phyloP scores from a whole-genome alignment of 2,113 vertebrate genomes.

The Menidia beryllina region DNA sequence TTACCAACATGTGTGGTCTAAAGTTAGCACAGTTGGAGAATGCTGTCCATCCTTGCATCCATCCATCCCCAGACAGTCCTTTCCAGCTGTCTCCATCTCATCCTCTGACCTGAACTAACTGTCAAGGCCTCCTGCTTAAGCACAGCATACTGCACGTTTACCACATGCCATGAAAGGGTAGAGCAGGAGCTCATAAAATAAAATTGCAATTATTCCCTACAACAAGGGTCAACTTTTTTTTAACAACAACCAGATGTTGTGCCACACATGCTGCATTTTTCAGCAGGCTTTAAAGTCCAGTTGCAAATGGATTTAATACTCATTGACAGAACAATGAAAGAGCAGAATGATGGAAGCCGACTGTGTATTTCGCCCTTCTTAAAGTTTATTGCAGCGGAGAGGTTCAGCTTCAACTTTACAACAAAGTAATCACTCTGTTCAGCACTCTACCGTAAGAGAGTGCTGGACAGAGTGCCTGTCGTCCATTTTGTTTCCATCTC shows the following conservation, averaged over 20 bases:
- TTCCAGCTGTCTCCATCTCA: conserved; percentile 78
- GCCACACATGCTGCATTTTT: conserved; percentile 26
- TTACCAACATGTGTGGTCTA: conserved; percentile 78
- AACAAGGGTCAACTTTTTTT: conserved; percentile 31
- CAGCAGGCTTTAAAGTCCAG: conserved; percentile 11
- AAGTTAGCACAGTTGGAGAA: conserved; percentile 74
- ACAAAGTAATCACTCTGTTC: conserved; percentile 20
- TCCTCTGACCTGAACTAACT: conserved; percentile 67
- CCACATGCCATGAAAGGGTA: conserved; percentile 44
- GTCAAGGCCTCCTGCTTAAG: conserved; percentile 62
- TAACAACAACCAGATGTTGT: conserved; percentile 35
- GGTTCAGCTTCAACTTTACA: conserved; percentile 8
- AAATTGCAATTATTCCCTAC: conserved; percentile 44
- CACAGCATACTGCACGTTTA: conserved; percentile 47
- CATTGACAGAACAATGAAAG: background rate
- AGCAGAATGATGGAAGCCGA: background rate
- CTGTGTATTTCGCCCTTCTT: conserved; percentile 6
- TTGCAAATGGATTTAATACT: conserved; percentile 1
- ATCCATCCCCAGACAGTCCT: conserved; percentile 65
- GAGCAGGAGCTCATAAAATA: conserved; percentile 50
- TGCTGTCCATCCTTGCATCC: conserved; percentile 63
- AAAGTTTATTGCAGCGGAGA: background rate
- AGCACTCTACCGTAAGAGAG: conserved; percentile 4
- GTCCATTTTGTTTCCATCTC: conserved; percentile 53
- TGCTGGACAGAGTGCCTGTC: no score